These are phyloP conservation scores for Kryptopterus vitreolus DNA, from an alignment of 2,797 vertebrate species.

Conservation along the genomic window DNA sequence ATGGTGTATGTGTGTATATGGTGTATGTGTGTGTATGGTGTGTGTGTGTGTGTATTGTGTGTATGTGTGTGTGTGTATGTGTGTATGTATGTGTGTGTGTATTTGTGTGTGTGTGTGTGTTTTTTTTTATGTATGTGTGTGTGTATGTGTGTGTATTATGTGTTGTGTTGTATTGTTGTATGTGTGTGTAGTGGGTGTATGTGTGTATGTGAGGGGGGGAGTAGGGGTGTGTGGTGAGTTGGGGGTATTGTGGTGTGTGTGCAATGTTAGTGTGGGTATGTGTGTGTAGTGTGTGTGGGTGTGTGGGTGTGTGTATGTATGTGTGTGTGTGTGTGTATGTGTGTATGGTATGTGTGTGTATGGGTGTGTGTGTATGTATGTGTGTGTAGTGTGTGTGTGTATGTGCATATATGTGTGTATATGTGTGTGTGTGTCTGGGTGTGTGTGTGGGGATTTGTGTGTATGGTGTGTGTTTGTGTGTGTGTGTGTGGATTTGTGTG, in stretches of 20 bases:
- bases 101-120: conserved; percentile 11
- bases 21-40: no score
- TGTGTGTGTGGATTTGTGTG: neutral
- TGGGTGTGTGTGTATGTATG: neutral
- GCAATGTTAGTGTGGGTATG: no score
- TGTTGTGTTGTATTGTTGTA: neutral
- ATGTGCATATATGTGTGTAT: neutral
- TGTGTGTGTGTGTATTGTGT: no score
- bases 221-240: neutral
- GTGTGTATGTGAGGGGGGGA: no score
- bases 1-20: no score
- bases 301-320: conserved; percentile 22
- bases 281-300: no score
- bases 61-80: conserved; percentile 30
- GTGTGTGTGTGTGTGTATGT: conserved; percentile 23
- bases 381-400: neutral
- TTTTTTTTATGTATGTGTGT: conserved; percentile 8
- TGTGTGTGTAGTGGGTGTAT: no score
- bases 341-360: conserved; percentile 10
- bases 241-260: neutral
- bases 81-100: conserved; percentile 34
- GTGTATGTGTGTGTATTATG: neutral
- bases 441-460: no score
- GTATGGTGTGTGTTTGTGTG: neutral
- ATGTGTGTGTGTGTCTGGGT: no score